Evolutionary conservation across 2,113 vertebrate species (phyloP).

Genomic region (Pygoscelis antarcticus): DNA sequence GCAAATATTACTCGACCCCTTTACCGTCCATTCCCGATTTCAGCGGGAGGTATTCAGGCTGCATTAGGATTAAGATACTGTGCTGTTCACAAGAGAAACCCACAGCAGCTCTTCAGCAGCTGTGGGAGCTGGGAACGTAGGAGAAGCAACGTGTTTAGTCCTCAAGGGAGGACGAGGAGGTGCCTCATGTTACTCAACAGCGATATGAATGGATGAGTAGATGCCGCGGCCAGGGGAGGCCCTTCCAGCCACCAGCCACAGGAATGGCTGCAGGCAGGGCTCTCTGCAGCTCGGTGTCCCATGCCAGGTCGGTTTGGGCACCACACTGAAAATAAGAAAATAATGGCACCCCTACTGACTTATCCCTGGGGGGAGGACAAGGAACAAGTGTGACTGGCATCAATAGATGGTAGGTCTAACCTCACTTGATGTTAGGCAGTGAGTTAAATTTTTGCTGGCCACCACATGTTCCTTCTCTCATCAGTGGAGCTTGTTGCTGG

Average conservation of each 20-base stretch:
- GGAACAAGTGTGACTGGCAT: background rate
- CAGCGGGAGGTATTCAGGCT: background rate
- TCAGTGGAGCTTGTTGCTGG: background rate
- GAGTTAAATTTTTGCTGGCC: background rate
- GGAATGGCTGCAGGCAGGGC: background rate
- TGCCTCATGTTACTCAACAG: background rate
- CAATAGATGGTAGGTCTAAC: background rate
- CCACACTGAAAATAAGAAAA: background rate
- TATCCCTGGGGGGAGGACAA: background rate
- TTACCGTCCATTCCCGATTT: background rate
- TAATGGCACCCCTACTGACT: background rate
- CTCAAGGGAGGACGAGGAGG: background rate
- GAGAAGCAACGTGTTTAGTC: background rate
- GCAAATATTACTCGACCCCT: background rate
- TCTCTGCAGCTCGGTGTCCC: rapidly evolving
- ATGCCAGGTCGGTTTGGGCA: rapidly evolving
- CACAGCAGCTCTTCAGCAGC: background rate
- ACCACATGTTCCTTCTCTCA: background rate
- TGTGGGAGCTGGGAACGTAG: background rate
- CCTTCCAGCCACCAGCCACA: background rate
- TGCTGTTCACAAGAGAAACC: background rate
- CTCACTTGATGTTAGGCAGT: background rate
- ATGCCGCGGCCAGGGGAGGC: background rate
- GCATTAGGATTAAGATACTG: background rate
- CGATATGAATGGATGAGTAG: background rate